A percentile compares a stretch with the other conserved stretches of the same genome.
phyloP scores from a whole-genome alignment of 2,888 invertebrate species.

The Ophion obscuratus region DNA sequence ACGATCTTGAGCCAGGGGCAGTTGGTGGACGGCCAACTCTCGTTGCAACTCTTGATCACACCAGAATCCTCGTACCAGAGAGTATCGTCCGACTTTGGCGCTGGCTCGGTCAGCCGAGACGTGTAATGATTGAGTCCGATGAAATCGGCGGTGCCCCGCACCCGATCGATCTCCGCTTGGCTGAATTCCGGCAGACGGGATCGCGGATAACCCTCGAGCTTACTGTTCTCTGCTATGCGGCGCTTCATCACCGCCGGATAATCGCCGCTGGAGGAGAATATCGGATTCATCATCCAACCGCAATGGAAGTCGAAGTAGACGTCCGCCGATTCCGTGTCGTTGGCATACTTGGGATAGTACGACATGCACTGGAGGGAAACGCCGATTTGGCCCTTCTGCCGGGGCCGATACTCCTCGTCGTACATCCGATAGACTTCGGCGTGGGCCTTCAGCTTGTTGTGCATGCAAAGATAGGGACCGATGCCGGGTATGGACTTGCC shows the following conservation, averaged over 20 bases:
- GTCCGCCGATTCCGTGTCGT: conserved; percentile 67
- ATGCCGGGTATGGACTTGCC: conserved; percentile 84
- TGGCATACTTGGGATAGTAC: conserved; percentile 65
- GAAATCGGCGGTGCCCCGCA: conserved; percentile 76
- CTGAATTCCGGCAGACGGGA: conserved; percentile 85
- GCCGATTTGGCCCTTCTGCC: conserved; percentile 85
- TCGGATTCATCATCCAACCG: conserved; percentile 85
- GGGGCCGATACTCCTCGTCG: conserved; percentile 86
- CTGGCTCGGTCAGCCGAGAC: conserved; percentile 66
- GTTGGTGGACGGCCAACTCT: conserved; percentile 87
- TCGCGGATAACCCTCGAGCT: conserved; percentile 80
- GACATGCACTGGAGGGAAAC: conserved; percentile 62
- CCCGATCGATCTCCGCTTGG: conserved; percentile 85
- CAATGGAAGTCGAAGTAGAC: conserved; percentile 81
- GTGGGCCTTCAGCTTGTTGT: conserved; percentile 91
- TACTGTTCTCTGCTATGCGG: conserved; percentile 83
- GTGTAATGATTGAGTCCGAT: conserved; percentile 79
- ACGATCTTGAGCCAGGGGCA: conserved; percentile 86
- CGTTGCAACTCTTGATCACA: conserved; percentile 85
- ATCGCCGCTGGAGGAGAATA: conserved; percentile 84
- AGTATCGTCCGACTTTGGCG: conserved; percentile 28
- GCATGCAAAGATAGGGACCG: conserved; percentile 89
- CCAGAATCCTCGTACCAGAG: conserved; percentile 80
- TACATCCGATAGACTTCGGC: conserved; percentile 89
- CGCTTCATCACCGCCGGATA: conserved; percentile 85